These are phyloP conservation scores for Philantomba maxwellii DNA, from an alignment of 2,113 vertebrate genomes.

Conservation along the genomic window DNA sequence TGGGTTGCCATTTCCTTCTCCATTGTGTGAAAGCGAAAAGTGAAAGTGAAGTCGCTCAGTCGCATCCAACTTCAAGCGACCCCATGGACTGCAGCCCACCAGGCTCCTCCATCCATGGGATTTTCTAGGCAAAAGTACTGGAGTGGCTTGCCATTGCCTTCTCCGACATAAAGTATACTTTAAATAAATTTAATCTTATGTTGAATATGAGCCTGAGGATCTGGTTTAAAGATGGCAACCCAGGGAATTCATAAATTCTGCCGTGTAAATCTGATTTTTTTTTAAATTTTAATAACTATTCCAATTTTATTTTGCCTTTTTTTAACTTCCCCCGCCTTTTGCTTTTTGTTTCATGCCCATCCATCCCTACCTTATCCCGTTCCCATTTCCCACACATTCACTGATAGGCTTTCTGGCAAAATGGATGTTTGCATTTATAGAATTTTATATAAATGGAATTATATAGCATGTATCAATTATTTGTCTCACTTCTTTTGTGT, in stretches of 20 bases:
- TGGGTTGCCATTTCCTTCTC: no score
- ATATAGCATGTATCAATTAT: background rate
- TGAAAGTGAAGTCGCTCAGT: no score
- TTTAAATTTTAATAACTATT: background rate
- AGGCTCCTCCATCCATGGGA: no score
- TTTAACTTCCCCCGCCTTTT: background rate
- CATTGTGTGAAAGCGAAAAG: no score
- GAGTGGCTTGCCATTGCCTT: no score
- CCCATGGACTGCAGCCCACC: no score
- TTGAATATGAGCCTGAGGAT: background rate
- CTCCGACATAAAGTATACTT: no score
- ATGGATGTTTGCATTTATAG: background rate
- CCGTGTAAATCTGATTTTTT: background rate
- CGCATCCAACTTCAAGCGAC: no score
- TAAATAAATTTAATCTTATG: background rate
- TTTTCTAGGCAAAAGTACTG: no score
- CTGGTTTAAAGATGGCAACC: background rate
- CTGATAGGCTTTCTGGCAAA: background rate
- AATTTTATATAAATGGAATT: background rate
- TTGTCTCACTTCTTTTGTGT: background rate
- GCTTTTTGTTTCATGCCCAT: background rate
- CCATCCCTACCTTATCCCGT: rapidly evolving
- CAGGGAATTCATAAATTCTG: background rate
- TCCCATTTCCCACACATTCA: background rate
- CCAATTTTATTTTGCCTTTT: background rate